Evolutionary conservation across 92 coral and sea anemone genomes (phyloP).

Genomic region (Pocillopora meandrina): DNA sequence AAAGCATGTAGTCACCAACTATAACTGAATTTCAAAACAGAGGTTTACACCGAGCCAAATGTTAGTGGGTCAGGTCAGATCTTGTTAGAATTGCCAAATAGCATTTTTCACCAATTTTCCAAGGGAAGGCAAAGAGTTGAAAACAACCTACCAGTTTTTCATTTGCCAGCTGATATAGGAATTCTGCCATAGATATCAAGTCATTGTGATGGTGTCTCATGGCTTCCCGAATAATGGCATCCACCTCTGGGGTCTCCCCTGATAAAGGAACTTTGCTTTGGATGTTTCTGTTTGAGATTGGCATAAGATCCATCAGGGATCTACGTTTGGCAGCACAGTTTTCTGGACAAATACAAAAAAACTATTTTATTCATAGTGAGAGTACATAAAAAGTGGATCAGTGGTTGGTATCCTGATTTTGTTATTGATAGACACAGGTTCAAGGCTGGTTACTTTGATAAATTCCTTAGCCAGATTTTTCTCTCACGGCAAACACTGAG

Average conservation of each 20-base stretch:
- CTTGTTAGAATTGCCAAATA: no score
- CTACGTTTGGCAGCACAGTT: not conserved
- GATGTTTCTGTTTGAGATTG: not conserved
- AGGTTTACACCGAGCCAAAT: no score
- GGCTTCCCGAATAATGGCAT: constrained; percentile 37
- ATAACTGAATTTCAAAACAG: no score
- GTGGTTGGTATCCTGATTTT: no score
- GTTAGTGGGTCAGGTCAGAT: no score
- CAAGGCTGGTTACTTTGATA: no score
- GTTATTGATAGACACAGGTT: no score
- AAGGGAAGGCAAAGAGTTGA: not conserved
- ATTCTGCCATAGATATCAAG: constrained; percentile 16
- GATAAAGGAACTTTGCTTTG: constrained; percentile 66
- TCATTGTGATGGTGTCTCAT: constrained; percentile 21
- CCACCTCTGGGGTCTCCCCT: constrained; percentile 83
- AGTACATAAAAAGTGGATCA: no score
- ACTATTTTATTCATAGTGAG: not conserved
- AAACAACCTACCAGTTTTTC: constrained; percentile 23
- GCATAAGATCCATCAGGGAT: constrained; percentile 29
- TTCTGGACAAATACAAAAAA: constrained; percentile 4
- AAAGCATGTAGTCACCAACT: not conserved
- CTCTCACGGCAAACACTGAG: no score
- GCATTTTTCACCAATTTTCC: no score
- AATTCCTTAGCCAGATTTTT: no score
- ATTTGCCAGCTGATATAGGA: constrained; percentile 28